These are phyloP conservation scores for Stichopus chloronotus DNA, from an alignment of 35 echinoderm and acorn worm genomes.

Conservation along the genomic window DNA sequence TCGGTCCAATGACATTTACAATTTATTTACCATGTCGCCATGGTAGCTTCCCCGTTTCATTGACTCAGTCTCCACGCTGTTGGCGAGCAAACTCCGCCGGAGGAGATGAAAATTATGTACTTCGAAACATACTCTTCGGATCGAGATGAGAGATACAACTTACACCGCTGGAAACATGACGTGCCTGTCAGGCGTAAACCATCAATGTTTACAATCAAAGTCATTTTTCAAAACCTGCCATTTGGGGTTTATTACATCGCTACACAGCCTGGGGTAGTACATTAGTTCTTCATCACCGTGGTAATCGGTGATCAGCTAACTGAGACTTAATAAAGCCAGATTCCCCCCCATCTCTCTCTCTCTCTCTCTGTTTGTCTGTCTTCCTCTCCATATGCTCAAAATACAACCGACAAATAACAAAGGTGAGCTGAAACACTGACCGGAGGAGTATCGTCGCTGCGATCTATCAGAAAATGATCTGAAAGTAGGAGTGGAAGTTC, in stretches of 20 bases:
- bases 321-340: no score
- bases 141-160: not conserved
- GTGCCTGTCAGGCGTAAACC: not conserved
- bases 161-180: not conserved
- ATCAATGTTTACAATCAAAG: not conserved
- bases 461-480: no score
- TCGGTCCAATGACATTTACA: slow-evolving; percentile 36
- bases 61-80: not conserved
- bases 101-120: not conserved
- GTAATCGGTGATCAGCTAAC: no score
- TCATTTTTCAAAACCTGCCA: slow-evolving; percentile 16
- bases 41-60: not conserved
- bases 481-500: no score
- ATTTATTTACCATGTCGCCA: slow-evolving; percentile 28
- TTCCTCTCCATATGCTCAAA: no score
- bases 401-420: no score
- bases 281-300: not conserved
- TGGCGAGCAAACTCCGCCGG: not conserved
- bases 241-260: not conserved
- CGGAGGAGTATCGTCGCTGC: no score
- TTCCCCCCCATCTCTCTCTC: no score
- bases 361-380: no score
- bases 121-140: not conserved
- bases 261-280: not conserved
- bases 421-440: no score